Evolutionary conservation across 2,797 vertebrate species (phyloP), one percentile per base, ranked within the genome.

Genomic region (Sciaenops ocellatus): DNA sequence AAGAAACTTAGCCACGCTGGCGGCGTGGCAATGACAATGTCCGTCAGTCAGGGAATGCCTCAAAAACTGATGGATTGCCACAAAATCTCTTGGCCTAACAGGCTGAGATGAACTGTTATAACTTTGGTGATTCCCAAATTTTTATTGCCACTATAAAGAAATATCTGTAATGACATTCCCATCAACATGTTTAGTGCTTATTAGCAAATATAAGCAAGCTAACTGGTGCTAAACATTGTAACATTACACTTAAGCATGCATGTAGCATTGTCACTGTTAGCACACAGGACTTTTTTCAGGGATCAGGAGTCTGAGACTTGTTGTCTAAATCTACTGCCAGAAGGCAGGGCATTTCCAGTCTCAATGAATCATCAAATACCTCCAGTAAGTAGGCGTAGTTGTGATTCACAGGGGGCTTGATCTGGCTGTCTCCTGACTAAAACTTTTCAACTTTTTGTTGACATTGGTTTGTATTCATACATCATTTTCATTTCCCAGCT

Each of bases 291-390:
- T 68, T 78, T 73, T 28, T 76, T 72, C 66, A 76, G 62, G 28
- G 68, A 73, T 82, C 63, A 65, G 54, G 63, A 65, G 46, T 64
- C 47, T 82, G 69, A 75, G 76, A 74, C 82, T 79, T 79, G 71
- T 69, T 87, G 81, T 89, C 80, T 87, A 52, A 87, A 83, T 87
- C 69, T 54, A 42, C 42, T 80, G 85, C 87, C 88, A 83, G 74
- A 84, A 76, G 92, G 90, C 86, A 88, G 57, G 83, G 81, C 84
- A 86, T 88, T 91, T 91, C 88, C 90, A 90, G 89, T 89, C 87
- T 80, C 59, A 62, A 55, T 92, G 91, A 92, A 84, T 92, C 92
- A 93, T 76, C 73, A 78, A 86, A 85, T 88, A 85, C 78, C 81
- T 90, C 84, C 89, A 87, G 90, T 87, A 91, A 92, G 82, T 82